Evolutionary conservation across 1,140 invertebrate species (phyloP).

Genomic region (Geopemphigus sp.): DNA sequence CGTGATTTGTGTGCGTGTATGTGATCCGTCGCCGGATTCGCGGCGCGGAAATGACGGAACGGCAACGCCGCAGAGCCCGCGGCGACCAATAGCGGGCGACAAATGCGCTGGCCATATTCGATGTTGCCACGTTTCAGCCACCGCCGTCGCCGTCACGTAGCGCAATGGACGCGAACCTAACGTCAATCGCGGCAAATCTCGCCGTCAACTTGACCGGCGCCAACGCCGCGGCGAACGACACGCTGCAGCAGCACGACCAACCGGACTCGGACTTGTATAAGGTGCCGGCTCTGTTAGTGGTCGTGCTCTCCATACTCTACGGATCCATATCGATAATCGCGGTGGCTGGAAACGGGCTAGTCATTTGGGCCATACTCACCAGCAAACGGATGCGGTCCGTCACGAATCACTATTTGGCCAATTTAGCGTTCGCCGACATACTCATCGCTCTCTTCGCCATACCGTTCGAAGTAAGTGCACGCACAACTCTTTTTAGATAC

Average conservation of each 20-base stretch:
- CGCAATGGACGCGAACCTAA: not conserved
- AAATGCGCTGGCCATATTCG: not conserved
- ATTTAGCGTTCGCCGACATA: slow-evolving; percentile 59
- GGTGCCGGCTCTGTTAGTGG: slow-evolving; percentile 58
- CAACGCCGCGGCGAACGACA: slow-evolving; percentile 1
- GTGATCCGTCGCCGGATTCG: not conserved
- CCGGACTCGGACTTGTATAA: slow-evolving; percentile 55
- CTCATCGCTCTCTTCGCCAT: slow-evolving; percentile 58
- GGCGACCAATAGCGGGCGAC: not conserved
- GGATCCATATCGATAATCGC: slow-evolving; percentile 61
- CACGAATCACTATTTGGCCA: slow-evolving; percentile 61
- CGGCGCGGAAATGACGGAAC: not conserved
- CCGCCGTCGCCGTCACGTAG: not conserved
- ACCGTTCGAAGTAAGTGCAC: slow-evolving; percentile 58
- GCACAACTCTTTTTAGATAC: too few relatives aligned
- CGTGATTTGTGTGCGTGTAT: too few relatives aligned
- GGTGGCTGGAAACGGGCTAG: slow-evolving; percentile 61
- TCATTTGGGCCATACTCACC: slow-evolving; percentile 61
- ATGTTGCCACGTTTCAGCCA: slow-evolving; percentile 11
- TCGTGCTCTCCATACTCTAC: slow-evolving; percentile 61
- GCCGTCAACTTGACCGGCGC: not conserved
- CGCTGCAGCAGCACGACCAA: not conserved
- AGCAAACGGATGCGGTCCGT: slow-evolving; percentile 58
- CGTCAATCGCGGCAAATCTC: not conserved
- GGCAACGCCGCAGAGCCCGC: slow-evolving; percentile 18